Percentiles rank a stretch among this genome's conserved stretches.
Conservation (phyloP, 1,140 invertebrate genomes). For the Pseudoatta argentina region DNA sequence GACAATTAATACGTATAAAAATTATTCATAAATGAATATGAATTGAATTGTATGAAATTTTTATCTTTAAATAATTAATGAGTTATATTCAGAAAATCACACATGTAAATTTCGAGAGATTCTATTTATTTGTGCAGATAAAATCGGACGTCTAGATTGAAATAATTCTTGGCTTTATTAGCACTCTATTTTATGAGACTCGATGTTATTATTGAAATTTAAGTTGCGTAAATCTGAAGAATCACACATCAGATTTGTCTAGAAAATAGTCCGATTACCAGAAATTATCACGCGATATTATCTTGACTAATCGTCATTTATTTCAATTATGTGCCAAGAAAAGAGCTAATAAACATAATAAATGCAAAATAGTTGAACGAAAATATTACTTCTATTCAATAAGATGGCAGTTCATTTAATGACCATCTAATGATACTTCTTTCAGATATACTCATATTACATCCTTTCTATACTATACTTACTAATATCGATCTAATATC, state of each 20-base stretch:
- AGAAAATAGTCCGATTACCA: conserved; percentile 53
- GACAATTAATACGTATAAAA: neutral
- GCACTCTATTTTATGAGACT: neutral
- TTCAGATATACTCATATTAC: conserved; percentile 6
- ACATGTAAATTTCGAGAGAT: neutral
- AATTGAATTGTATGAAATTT: neutral
- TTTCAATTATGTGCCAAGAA: neutral
- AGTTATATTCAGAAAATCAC: neutral
- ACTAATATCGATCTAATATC: conserved; percentile 55
- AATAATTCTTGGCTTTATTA: conserved; percentile 53
- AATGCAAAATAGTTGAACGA: neutral
- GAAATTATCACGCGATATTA: neutral
- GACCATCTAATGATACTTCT: neutral
- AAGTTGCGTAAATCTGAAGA: conserved; percentile 14
- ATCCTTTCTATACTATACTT: conserved; percentile 40
- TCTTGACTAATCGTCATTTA: neutral
- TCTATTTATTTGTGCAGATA: neutral
- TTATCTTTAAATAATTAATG: neutral
- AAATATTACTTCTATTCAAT: neutral
- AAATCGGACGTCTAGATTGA: conserved; percentile 11
- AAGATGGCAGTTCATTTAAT: conserved; percentile 16
- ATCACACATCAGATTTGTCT: conserved; percentile 2
- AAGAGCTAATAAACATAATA: neutral
- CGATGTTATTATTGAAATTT: conserved; percentile 47
- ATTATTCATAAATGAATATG: neutral